Percentiles rank a stretch among this genome's conserved stretches.
These are phyloP conservation scores for Schizopygopsis malacanthus DNA, from an alignment of 2,797 vertebrate species.

Conservation along the genomic window DNA sequence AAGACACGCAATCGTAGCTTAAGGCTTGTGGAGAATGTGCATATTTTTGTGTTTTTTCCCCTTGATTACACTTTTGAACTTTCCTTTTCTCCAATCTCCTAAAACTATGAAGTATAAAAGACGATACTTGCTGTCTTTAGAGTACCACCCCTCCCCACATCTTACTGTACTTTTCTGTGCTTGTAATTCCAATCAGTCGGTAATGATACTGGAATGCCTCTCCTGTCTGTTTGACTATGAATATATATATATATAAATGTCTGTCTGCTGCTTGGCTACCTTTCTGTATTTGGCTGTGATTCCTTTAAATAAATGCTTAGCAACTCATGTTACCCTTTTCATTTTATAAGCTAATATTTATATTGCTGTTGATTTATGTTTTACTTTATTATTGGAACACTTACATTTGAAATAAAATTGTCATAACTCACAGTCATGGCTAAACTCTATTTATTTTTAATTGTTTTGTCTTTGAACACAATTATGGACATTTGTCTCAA, in stretches of 20 bases:
- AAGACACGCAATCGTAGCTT: conserved; percentile 59
- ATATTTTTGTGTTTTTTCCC: conserved; percentile 67
- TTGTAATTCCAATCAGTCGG: conserved; percentile 67
- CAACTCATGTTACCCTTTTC: conserved; percentile 80
- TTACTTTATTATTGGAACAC: conserved; percentile 76
- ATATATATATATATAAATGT: conserved; percentile 61
- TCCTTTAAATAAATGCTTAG: conserved; percentile 78
- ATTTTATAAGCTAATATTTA: conserved; percentile 94
- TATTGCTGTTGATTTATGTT: conserved; percentile 81
- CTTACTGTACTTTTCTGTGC: conserved; percentile 68
- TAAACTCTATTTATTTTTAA: conserved; percentile 18
- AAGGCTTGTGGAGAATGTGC: conserved; percentile 62
- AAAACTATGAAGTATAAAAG: conserved; percentile 55
- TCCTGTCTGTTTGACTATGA: conserved; percentile 62
- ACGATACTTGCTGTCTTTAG: conserved; percentile 52
- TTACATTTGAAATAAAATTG: conserved; percentile 85
- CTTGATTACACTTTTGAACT: conserved; percentile 54
- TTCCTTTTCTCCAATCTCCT: conserved; percentile 53
- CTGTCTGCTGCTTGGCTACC: conserved; percentile 66
- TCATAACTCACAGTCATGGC: conserved; percentile 70
- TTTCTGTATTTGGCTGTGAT: conserved; percentile 65
- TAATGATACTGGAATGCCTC: conserved; percentile 69
- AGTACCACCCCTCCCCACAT: conserved; percentile 45
- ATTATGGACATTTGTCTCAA: not conserved
- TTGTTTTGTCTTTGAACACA: not conserved